A percentile compares a stretch with the other conserved stretches of the same genome.
These are phyloP conservation scores for Eulemur rufifrons DNA, from an alignment of 2,113 vertebrate genomes.

Conservation along the genomic window DNA sequence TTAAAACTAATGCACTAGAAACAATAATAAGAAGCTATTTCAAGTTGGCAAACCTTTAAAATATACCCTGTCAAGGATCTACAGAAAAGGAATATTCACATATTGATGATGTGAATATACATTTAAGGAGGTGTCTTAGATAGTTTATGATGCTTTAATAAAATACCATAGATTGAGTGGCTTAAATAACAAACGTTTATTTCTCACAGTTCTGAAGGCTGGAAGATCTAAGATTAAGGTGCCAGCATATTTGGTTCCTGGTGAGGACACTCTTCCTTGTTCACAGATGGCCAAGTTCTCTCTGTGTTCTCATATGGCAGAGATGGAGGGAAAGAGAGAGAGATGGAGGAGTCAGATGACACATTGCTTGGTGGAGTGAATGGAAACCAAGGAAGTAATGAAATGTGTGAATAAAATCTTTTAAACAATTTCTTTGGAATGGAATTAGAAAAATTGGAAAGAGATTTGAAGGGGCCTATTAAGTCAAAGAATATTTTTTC, in stretches of 20 bases:
- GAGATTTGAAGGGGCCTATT: background rate
- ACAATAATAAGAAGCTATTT: background rate
- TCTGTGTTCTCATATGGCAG: background rate
- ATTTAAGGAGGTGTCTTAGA: background rate
- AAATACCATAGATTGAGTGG: background rate
- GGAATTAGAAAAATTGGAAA: background rate
- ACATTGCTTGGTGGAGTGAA: background rate
- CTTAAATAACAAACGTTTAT: background rate
- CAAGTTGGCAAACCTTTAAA: background rate
- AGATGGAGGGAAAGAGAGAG: background rate
- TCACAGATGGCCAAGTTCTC: background rate
- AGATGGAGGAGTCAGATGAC: background rate
- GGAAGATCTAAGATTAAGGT: background rate
- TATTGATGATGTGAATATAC: background rate
- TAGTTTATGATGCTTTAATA: background rate
- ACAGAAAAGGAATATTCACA: background rate
- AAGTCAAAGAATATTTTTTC: background rate
- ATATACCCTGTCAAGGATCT: background rate
- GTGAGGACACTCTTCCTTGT: background rate
- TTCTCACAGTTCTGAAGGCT: background rate
- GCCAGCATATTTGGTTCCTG: background rate
- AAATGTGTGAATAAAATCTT: background rate
- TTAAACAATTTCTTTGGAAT: background rate
- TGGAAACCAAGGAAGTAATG: background rate
- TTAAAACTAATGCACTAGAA: background rate